phyloP scores from a whole-genome alignment of 1,140 invertebrate species.

The Leguminivora glycinivorella region DNA sequence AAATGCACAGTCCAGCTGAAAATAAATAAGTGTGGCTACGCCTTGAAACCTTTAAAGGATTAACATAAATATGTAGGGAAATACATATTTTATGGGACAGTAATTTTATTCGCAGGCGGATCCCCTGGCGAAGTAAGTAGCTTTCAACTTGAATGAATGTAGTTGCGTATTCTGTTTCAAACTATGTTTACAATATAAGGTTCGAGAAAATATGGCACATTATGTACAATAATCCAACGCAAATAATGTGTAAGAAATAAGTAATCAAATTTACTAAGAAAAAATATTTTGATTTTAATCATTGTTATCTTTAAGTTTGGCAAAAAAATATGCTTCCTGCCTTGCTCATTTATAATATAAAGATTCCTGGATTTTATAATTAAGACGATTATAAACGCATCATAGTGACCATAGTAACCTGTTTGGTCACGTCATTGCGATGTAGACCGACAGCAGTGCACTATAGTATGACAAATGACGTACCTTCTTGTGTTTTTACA shows the following conservation, averaged over 20 bases:
- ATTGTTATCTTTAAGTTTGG: too few species aligned
- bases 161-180: background rate
- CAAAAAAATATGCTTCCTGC: too few species aligned
- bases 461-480: too few species aligned
- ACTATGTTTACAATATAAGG: background rate
- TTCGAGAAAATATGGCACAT: background rate
- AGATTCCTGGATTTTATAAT: too few species aligned
- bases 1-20: slow-evolving; percentile 18
- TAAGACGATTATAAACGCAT: too few species aligned
- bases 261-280: background rate
- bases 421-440: too few species aligned
- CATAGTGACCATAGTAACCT: too few species aligned
- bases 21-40: background rate
- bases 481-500: too few species aligned
- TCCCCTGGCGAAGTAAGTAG: background rate
- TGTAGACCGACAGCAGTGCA: too few species aligned
- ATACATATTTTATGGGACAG: background rate
- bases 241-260: background rate
- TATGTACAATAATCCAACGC: background rate
- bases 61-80: slow-evolving; percentile 16
- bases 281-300: too few species aligned
- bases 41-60: background rate
- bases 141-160: background rate
- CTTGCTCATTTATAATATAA: too few species aligned
- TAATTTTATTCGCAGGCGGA: slow-evolving; percentile 1